A percentile compares a stretch with the other conserved stretches of the same genome.
phyloP scores from a whole-genome alignment of 1,140 invertebrate species.

The Phymorhynchus buccinoides region DNA sequence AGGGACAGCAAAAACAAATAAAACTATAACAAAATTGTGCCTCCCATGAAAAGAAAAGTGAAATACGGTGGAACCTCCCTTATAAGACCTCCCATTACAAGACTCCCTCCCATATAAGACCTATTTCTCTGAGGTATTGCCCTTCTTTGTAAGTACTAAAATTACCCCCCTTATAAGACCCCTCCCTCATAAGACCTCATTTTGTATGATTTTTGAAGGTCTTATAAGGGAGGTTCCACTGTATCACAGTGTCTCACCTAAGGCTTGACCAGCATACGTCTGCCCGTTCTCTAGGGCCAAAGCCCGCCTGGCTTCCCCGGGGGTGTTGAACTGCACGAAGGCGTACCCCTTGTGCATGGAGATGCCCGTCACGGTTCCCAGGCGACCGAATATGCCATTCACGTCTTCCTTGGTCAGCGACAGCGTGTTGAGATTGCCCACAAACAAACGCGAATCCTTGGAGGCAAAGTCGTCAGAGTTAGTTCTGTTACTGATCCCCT shows the following conservation, averaged over 20 bases:
- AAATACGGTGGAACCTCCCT: too few relatives aligned
- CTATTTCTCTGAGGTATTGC: too few relatives aligned
- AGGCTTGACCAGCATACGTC: slow-evolving; percentile 86
- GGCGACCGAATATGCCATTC: slow-evolving; percentile 88
- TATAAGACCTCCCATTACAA: too few relatives aligned
- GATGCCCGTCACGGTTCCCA: slow-evolving; percentile 87
- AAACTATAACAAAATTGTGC: too few relatives aligned
- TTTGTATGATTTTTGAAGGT: too few relatives aligned
- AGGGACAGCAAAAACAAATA: too few relatives aligned
- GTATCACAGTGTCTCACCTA: slow-evolving; percentile 80
- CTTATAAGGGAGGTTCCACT: too few relatives aligned
- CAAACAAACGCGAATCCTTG: slow-evolving; percentile 89
- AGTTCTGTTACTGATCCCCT: slow-evolving; percentile 76
- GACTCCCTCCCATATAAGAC: too few relatives aligned
- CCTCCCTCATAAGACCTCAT: too few relatives aligned
- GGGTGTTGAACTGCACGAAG: slow-evolving; percentile 91
- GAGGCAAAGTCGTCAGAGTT: slow-evolving; percentile 90
- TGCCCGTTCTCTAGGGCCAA: slow-evolving; percentile 86
- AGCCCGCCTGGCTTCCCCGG: slow-evolving; percentile 88
- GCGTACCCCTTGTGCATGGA: slow-evolving; percentile 95
- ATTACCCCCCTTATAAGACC: too few relatives aligned
- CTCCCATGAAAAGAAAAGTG: too few relatives aligned
- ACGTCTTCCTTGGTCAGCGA: slow-evolving; percentile 91
- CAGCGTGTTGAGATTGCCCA: slow-evolving; percentile 92
- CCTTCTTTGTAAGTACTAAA: too few relatives aligned